These are phyloP conservation scores for Neogobius melanostomus DNA, from an alignment of 2,113 vertebrate genomes.

Conservation along the genomic window DNA sequence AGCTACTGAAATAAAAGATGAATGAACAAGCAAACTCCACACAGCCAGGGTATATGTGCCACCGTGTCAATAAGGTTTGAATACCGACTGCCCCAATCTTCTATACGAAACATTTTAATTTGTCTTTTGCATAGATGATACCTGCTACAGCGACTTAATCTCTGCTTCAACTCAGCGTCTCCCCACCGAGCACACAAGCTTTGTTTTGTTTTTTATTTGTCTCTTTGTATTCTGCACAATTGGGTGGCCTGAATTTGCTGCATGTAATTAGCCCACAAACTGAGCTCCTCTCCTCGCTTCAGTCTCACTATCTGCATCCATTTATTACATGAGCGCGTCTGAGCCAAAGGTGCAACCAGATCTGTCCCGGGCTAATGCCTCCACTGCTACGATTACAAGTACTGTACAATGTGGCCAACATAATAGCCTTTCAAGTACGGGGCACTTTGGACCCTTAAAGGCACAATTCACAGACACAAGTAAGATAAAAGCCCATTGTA, in stretches of 20 bases:
- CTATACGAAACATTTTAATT: neutral
- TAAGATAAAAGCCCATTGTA: too few species aligned
- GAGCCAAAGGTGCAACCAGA: conserved; percentile 26
- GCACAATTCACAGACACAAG: too few species aligned
- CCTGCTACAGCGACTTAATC: neutral
- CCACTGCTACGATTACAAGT: conserved; percentile 25
- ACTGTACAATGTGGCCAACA: neutral
- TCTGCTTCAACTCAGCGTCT: neutral
- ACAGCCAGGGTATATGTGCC: too few species aligned
- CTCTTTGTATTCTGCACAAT: conserved; percentile 7
- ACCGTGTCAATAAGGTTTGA: too few species aligned
- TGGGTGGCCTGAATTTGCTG: neutral
- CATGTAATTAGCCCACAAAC: conserved; percentile 32
- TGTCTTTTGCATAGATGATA: neutral
- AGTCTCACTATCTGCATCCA: conserved; percentile 9
- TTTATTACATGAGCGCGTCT: conserved; percentile 34
- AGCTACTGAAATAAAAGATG: too few species aligned
- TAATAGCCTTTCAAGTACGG: too few species aligned
- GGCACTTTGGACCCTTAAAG: too few species aligned
- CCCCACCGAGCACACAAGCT: neutral
- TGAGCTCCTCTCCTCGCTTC: conserved; percentile 3
- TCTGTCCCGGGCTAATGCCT: conserved; percentile 11
- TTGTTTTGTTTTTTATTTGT: neutral
- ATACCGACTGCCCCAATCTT: too few species aligned
- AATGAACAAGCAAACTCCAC: too few species aligned